Evolutionary conservation across 1,140 invertebrate genomes (phyloP).

Genomic region (Ganaspis sp.): DNA sequence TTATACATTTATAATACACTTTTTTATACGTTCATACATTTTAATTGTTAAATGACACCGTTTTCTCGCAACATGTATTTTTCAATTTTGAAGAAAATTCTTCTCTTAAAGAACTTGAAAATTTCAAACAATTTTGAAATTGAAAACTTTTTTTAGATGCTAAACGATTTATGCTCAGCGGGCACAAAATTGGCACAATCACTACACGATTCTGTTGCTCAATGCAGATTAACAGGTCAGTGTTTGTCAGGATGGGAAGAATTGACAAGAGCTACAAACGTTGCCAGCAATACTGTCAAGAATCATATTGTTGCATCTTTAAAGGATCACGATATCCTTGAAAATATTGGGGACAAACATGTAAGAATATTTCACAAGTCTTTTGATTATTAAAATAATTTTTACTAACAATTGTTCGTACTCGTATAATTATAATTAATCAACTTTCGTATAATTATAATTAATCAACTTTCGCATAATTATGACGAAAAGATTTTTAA

Average conservation of each 20-base stretch:
- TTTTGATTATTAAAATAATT: too few relatives aligned
- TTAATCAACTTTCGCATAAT: too few relatives aligned
- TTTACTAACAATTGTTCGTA: too few relatives aligned
- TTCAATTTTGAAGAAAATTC: too few relatives aligned
- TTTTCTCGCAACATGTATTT: too few relatives aligned
- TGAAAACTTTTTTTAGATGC: conserved; percentile 70
- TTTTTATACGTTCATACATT: too few relatives aligned
- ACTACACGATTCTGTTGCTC: conserved; percentile 77
- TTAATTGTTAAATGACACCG: too few relatives aligned
- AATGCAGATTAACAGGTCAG: conserved; percentile 73
- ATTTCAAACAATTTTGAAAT: not conserved
- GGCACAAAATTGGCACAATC: conserved; percentile 79
- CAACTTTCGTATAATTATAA: too few relatives aligned
- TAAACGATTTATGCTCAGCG: conserved; percentile 79
- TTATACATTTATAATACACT: too few relatives aligned
- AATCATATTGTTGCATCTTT: conserved; percentile 79
- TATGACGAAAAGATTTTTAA: too few relatives aligned
- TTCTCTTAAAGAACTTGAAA: too few relatives aligned
- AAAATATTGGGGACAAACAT: conserved; percentile 69
- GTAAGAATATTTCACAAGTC: conserved; percentile 54
- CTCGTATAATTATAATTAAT: too few relatives aligned
- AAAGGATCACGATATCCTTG: conserved; percentile 76
- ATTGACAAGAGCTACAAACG: conserved; percentile 77
- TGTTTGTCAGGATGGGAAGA: conserved; percentile 80
- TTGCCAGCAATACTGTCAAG: conserved; percentile 80